These are phyloP conservation scores for Musca domestica DNA, from an alignment of 1,140 invertebrate species.

Conservation along the genomic window DNA sequence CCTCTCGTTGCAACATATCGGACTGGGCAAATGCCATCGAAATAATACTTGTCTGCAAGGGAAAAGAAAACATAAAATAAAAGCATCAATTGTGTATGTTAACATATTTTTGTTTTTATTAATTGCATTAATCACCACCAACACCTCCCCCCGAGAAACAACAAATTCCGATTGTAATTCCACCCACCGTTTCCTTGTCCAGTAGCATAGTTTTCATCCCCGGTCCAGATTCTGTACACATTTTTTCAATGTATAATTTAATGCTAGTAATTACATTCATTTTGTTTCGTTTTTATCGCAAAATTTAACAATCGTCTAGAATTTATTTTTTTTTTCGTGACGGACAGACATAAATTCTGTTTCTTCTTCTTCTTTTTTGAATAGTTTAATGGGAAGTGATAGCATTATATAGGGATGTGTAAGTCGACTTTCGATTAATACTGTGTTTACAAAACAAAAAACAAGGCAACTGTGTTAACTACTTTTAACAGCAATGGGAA, in stretches of 20 bases:
- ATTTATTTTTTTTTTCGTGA: no score
- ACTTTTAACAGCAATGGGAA: no score
- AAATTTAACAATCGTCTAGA: no score
- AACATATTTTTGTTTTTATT: background rate
- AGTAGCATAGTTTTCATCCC: conserved; percentile 99
- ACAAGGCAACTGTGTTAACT: no score
- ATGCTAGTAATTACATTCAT: conserved; percentile 92
- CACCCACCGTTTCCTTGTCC: conserved; percentile 89
- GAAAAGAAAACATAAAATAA: conserved; percentile 25
- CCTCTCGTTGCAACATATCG: conserved; percentile 98
- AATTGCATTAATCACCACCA: background rate
- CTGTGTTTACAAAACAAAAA: no score
- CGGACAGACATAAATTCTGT: no score
- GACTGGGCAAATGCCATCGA: conserved; percentile 97
- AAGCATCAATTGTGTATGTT: background rate
- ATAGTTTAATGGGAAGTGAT: no score
- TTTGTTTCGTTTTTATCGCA: background rate
- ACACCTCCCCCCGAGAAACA: no score
- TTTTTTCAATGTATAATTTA: conserved; percentile 93
- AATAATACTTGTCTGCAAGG: conserved; percentile 86
- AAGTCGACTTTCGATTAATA: no score
- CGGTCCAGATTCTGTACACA: conserved; percentile 96
- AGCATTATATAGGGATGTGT: no score
- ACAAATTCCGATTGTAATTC: background rate
- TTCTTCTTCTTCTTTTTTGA: no score